Conservation (phyloP, 2,113 vertebrate species). For the Eudyptes chrysolophus region DNA sequence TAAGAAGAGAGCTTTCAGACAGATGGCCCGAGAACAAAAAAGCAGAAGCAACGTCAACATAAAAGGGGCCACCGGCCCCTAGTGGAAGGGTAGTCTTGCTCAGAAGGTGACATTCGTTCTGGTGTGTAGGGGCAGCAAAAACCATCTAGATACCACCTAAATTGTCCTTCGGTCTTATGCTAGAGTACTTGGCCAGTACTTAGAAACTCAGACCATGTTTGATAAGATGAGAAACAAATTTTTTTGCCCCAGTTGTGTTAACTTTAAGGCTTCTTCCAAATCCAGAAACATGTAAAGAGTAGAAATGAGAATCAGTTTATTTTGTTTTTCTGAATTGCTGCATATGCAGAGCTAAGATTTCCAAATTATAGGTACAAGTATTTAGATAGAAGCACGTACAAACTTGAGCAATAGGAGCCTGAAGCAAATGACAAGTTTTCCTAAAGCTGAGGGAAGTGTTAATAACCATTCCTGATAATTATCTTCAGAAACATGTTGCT, state of each 20-base stretch:
- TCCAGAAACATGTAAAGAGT: background rate
- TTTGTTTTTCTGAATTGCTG: background rate
- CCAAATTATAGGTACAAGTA: background rate
- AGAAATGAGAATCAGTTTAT: background rate
- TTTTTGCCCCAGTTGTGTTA: background rate
- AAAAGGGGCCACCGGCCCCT: background rate
- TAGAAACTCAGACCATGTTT: background rate
- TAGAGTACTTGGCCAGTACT: background rate
- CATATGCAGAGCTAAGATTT: background rate
- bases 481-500: background rate
- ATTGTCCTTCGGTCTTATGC: too few species aligned
- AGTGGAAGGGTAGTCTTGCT: background rate
- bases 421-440: background rate
- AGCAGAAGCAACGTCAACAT: background rate
- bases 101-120: background rate
- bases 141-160: too few species aligned
- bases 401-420: background rate
- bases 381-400: rapidly evolving
- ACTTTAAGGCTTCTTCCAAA: background rate
- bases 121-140: background rate
- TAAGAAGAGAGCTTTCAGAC: background rate
- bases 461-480: too few species aligned
- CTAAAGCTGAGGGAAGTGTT: background rate
- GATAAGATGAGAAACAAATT: background rate
- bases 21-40: background rate